Evolutionary conservation across 2,888 invertebrate genomes (phyloP).

Genomic region (Drosophila setosimentum): DNA sequence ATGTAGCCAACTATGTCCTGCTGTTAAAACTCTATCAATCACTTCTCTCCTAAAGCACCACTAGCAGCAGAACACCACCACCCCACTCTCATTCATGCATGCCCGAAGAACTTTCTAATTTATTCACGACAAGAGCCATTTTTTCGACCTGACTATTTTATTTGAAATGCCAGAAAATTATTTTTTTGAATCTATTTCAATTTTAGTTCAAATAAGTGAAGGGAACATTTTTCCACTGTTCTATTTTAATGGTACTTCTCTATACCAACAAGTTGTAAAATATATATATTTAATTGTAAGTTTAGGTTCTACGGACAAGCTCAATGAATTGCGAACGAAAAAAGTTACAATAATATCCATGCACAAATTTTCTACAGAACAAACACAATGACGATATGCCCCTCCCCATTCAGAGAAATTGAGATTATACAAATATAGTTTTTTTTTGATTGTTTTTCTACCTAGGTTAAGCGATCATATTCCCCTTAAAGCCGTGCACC

Average conservation of each 20-base stretch:
- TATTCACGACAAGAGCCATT: constrained; percentile 45
- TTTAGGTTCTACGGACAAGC: constrained; percentile 56
- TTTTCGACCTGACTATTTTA: constrained; percentile 15
- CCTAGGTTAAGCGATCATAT: constrained; percentile 44
- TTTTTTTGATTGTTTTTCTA: constrained; percentile 30
- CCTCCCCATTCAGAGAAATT: constrained; percentile 34
- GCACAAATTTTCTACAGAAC: constrained; percentile 7
- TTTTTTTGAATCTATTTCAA: constrained; percentile 26
- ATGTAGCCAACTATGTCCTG: constrained; percentile 65
- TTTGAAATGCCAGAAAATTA: constrained; percentile 43
- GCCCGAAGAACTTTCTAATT: constrained; percentile 54
- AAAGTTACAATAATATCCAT: neutral
- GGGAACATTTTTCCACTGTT: constrained; percentile 32
- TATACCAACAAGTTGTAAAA: constrained; percentile 61
- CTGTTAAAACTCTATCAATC: constrained; percentile 34
- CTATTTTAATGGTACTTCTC: constrained; percentile 38
- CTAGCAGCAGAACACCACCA: constrained; percentile 20
- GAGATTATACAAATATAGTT: constrained; percentile 64
- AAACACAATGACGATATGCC: constrained; percentile 3
- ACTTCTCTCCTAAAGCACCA: constrained; percentile 9
- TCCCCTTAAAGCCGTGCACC: constrained; percentile 21
- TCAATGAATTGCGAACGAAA: constrained; percentile 55
- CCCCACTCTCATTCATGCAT: constrained; percentile 26
- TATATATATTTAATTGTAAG: constrained; percentile 64
- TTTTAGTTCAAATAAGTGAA: constrained; percentile 56